Percentiles rank a stretch among this genome's conserved stretches.
Conservation (phyloP, 2,888 invertebrate species). For the Ornithoptera priamus region DNA sequence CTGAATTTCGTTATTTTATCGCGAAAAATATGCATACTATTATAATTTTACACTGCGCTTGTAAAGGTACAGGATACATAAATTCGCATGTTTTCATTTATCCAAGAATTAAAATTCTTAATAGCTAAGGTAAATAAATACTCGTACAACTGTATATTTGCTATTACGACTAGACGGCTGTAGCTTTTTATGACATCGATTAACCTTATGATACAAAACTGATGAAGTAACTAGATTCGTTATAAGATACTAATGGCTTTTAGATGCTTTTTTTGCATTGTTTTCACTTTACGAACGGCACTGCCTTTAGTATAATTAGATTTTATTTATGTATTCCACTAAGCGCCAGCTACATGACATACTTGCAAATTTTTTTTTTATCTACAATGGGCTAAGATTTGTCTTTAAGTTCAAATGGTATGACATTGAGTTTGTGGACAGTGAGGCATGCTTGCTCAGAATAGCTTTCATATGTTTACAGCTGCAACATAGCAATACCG, state of each 20-base stretch:
- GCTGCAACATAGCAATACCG: too few species aligned
- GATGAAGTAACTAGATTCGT: constrained; percentile 19
- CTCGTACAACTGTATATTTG: constrained; percentile 3
- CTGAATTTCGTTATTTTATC: too few species aligned
- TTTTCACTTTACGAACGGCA: constrained; percentile 7
- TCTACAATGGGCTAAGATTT: too few species aligned
- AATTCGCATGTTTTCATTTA: neutral
- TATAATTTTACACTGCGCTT: too few species aligned
- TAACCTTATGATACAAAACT: constrained; percentile 17
- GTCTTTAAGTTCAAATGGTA: too few species aligned
- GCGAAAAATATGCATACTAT: too few species aligned
- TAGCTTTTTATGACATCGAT: constrained; percentile 3
- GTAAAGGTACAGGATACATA: too few species aligned
- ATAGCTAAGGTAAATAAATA: neutral
- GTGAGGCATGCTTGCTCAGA: too few species aligned
- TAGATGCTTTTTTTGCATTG: constrained; percentile 26
- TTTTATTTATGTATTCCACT: neutral
- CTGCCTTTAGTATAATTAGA: constrained; percentile 8
- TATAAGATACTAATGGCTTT: constrained; percentile 25
- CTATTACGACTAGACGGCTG: neutral
- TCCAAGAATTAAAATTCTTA: neutral
- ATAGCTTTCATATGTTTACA: too few species aligned
- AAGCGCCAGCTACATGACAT: neutral
- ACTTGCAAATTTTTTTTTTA: neutral
- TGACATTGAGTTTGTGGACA: too few species aligned